Percentiles rank a stretch among this genome's conserved stretches.
Conservation (phyloP, 2,888 invertebrate species). For the Zygogramma bicolorata region DNA sequence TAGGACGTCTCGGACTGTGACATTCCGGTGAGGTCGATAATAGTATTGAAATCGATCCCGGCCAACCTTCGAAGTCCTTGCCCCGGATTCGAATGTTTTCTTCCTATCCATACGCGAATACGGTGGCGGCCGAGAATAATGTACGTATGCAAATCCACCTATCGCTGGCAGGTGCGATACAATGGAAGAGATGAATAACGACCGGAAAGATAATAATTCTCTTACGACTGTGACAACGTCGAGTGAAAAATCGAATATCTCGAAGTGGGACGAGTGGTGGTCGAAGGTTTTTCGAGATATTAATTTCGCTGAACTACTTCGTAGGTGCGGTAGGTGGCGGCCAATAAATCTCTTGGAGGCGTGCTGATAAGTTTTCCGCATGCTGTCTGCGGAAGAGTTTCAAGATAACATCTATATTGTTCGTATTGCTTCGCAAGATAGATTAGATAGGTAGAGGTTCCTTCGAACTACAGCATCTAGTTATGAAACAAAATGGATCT, state of each 20-base stretch:
- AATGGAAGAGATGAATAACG: conserved; percentile 8
- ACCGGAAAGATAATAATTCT: background rate
- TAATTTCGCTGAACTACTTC: background rate
- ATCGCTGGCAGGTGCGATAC: background rate
- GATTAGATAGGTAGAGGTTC: too few species aligned
- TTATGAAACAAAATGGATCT: too few species aligned
- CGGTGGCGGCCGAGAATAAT: too few species aligned
- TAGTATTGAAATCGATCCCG: conserved; percentile 41
- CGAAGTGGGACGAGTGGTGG: background rate
- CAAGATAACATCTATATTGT: too few species aligned
- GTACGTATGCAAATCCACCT: background rate
- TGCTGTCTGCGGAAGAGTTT: background rate
- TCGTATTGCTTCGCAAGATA: too few species aligned
- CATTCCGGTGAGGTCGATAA: conserved; percentile 16
- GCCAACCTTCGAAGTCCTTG: conserved; percentile 47
- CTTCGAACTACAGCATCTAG: too few species aligned
- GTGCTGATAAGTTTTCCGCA: background rate
- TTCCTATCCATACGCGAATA: conserved; percentile 16
- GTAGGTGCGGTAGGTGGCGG: background rate
- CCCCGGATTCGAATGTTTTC: conserved; percentile 40
- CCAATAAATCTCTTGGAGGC: background rate
- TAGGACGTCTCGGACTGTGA: background rate
- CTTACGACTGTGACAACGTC: background rate
- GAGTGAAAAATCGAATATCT: background rate
- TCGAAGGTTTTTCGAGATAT: conserved; percentile 7